phyloP scores from a whole-genome alignment of 2,888 invertebrate genomes.

The Litoditis marina region DNA sequence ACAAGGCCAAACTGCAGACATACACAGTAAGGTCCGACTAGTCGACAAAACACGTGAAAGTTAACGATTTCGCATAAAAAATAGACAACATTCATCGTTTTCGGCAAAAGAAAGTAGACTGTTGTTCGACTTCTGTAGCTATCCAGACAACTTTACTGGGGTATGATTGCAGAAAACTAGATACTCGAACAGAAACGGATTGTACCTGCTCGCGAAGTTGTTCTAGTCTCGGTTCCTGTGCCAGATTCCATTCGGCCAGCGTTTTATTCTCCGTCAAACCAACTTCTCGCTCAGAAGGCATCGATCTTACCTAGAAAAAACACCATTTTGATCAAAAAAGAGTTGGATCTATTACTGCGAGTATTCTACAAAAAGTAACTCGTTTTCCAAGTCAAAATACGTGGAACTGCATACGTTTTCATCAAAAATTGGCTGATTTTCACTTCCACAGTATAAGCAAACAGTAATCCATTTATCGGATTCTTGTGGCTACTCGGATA shows the following conservation, averaged over 20 bases:
- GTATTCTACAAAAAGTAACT: background rate
- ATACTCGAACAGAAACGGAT: background rate
- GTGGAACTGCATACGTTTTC: too few relatives aligned
- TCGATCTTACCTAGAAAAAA: slow-evolving; percentile 71
- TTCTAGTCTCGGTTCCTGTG: slow-evolving; percentile 77
- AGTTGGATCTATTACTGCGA: too few relatives aligned
- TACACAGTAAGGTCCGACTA: too few relatives aligned
- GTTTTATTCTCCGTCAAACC: slow-evolving; percentile 83
- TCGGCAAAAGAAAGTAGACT: background rate
- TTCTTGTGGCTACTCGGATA: too few relatives aligned
- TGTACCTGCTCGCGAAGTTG: slow-evolving; percentile 71
- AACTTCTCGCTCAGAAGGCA: slow-evolving; percentile 78
- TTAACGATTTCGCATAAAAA: too few relatives aligned
- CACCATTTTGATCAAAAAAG: background rate
- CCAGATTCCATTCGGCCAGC: slow-evolving; percentile 84
- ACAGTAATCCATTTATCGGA: too few relatives aligned
- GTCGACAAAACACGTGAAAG: too few relatives aligned
- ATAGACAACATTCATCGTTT: too few relatives aligned
- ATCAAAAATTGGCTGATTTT: too few relatives aligned
- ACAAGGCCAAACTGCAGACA: too few relatives aligned
- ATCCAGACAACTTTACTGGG: background rate
- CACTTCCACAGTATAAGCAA: too few relatives aligned
- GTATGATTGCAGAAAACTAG: background rate
- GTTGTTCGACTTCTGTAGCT: too few relatives aligned
- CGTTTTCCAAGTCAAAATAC: background rate